Evolutionary conservation across 2,888 invertebrate species (phyloP).

Genomic region (Willowsia nigromaculata): DNA sequence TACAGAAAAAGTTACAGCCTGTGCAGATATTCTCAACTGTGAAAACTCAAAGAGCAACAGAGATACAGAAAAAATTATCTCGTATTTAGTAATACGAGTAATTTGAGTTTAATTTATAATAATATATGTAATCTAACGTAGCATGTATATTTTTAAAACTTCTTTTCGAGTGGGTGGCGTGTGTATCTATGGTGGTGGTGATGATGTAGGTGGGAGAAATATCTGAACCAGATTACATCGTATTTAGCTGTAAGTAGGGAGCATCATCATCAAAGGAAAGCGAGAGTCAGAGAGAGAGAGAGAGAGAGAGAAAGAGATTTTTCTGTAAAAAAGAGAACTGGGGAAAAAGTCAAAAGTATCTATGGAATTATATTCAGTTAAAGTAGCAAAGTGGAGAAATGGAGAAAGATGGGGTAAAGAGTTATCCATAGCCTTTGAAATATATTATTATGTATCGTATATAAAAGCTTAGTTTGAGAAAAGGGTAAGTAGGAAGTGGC

Average conservation of each 20-base stretch:
- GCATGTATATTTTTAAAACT: background rate
- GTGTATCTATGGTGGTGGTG: background rate
- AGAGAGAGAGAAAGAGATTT: background rate
- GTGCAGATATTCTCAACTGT: conserved; percentile 27
- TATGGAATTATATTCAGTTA: conserved; percentile 24
- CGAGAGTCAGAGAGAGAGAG: background rate
- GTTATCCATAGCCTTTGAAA: background rate
- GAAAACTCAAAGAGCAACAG: background rate
- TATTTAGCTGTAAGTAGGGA: conserved; percentile 12
- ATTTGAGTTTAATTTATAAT: conserved; percentile 33
- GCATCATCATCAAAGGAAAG: conserved; percentile 32
- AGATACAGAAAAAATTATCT: background rate
- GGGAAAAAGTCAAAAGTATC: conserved; percentile 41
- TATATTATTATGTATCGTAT: background rate
- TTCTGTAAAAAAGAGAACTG: conserved; percentile 23
- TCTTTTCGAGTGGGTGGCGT: background rate
- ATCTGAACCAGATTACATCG: conserved; percentile 40
- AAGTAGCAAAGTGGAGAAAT: conserved; percentile 42
- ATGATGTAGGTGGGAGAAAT: conserved; percentile 39
- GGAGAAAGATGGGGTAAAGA: conserved; percentile 3
- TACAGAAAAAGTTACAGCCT: conserved; percentile 12
- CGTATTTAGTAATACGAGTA: conserved; percentile 28
- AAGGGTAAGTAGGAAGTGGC: conserved; percentile 19
- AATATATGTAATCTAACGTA: conserved; percentile 18
- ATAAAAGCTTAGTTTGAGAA: conserved; percentile 21